Percentiles rank a stretch among this genome's conserved stretches.
Conservation (phyloP, 2,113 vertebrate genomes). For the Paralichthys olivaceus region DNA sequence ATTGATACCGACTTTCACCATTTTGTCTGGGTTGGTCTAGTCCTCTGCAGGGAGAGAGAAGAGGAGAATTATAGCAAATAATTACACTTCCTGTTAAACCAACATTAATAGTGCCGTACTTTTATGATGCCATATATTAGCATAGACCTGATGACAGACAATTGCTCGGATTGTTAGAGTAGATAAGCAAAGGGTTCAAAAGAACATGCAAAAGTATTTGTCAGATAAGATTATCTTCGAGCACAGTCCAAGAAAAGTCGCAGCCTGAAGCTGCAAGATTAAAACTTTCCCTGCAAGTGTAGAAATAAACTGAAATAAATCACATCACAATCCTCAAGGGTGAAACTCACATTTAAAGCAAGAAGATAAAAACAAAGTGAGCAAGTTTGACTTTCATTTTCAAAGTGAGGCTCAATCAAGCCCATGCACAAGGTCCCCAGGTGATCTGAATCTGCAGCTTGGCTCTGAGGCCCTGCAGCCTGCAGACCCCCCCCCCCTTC, state of each 20-base stretch:
- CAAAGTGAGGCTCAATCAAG: background rate
- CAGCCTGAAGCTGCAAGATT: background rate
- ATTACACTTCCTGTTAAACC: background rate
- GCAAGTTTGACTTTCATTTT: background rate
- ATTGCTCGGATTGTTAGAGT: background rate
- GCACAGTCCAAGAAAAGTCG: background rate
- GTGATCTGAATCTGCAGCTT: slow-evolving; percentile 11
- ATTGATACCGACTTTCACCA: slow-evolving; percentile 87
- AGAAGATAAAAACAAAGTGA: background rate
- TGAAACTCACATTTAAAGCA: background rate
- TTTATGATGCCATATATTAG: slow-evolving; percentile 17
- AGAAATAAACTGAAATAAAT: background rate
- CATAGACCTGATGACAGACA: background rate
- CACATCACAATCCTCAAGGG: background rate
- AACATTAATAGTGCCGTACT: background rate
- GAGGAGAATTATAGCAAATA: background rate
- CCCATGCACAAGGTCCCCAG: slow-evolving; percentile 11
- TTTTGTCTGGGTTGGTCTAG: slow-evolving; percentile 78
- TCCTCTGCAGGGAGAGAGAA: slow-evolving; percentile 70
- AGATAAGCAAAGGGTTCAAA: slow-evolving; percentile 23
- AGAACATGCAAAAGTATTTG: background rate
- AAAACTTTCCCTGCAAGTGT: background rate
- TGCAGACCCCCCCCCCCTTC: background rate
- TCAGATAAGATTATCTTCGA: slow-evolving; percentile 18
- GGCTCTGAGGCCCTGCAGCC: slow-evolving; percentile 1